Evolutionary conservation across 2,113 vertebrate species (phyloP), one percentile per base, ranked within the genome.

Genomic region (Forbesichthys agassizii): DNA sequence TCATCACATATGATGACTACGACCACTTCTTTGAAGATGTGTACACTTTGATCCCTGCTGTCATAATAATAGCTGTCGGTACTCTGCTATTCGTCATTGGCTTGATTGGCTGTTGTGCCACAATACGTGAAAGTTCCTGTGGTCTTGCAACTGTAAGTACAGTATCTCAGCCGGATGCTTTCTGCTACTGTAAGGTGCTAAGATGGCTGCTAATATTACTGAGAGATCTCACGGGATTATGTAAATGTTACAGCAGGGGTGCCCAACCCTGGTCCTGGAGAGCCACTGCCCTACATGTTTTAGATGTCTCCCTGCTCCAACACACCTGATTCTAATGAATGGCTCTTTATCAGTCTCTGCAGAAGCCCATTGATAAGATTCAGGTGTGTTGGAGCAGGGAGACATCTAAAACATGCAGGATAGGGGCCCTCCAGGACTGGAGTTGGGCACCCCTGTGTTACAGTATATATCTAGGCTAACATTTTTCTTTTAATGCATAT

Each of bases 21-120:
- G 96, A 98, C 69, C 97, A 99, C 81, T 99, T 99, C 92, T 98
- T 99, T 66, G 95, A 98, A 80, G 97, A 98, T 1, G 93, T 98
- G 56, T 99, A 99, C 77, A 98, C 96, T 0, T 87, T 99, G 48
- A 95, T 98, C 69, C 96, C 97, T 12, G 96, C 96, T 0, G 89
- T 98, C 5, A 92, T 97, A 36, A 98, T 99, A 83, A 98, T 98
- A 63, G 97, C 94, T 0, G 97, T 96, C 0, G 97, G 97, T 12
- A 94, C 95, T 0, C 93, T 99, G n/a, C 94, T 99, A 0, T 99
- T 99, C 76, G 93, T 98, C 68, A 98, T 98, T 0, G 97, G 97
- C 4, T 84, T 98, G 3, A 98, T 99, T 3, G 97, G 97, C 6
- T 99, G 97, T 92, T 99, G 96, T 3, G 97, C 97, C 47, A 98